Evolutionary conservation across 1,140 invertebrate genomes (phyloP).

Genomic region (Zaprionus ghesquierei): DNA sequence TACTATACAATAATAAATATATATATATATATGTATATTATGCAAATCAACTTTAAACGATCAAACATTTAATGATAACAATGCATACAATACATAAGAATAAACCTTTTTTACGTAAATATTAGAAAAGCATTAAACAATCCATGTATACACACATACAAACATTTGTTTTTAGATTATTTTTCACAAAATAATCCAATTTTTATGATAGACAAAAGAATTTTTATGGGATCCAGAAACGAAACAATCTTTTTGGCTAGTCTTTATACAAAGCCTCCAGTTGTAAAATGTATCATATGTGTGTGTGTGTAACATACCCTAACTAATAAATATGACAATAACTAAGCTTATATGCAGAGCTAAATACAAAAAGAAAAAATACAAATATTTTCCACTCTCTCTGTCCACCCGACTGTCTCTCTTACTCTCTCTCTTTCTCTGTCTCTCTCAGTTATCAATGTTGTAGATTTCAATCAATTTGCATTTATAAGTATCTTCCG

Average conservation of each 20-base stretch:
- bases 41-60: slow-evolving; percentile 64
- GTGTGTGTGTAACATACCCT: slow-evolving; percentile 57
- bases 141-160: slow-evolving; percentile 63
- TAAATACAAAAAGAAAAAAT: slow-evolving; percentile 50
- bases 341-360: slow-evolving; percentile 42
- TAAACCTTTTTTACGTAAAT: slow-evolving; percentile 54
- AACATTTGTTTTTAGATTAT: slow-evolving; percentile 30
- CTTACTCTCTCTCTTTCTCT: slow-evolving; percentile 37
- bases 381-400: slow-evolving; percentile 41
- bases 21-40: slow-evolving; percentile 55
- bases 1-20: slow-evolving; percentile 43
- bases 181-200: not conserved
- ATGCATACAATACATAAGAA: slow-evolving; percentile 52
- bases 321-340: slow-evolving; percentile 31
- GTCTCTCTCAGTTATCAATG: slow-evolving; percentile 59
- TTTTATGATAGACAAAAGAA: not conserved
- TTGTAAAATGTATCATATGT: slow-evolving; percentile 2
- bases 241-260: slow-evolving; percentile 11
- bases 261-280: not conserved
- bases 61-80: slow-evolving; percentile 63
- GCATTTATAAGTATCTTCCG: slow-evolving; percentile 24
- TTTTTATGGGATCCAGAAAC: slow-evolving; percentile 36
- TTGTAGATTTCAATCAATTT: slow-evolving; percentile 63
- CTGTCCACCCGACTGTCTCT: slow-evolving; percentile 39
- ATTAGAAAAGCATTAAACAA: slow-evolving; percentile 57